Percentiles rank a stretch among this genome's conserved stretches.
Evolutionary conservation across 2,797 vertebrate species (phyloP).

Genomic region (Sebastes iracundus): DNA sequence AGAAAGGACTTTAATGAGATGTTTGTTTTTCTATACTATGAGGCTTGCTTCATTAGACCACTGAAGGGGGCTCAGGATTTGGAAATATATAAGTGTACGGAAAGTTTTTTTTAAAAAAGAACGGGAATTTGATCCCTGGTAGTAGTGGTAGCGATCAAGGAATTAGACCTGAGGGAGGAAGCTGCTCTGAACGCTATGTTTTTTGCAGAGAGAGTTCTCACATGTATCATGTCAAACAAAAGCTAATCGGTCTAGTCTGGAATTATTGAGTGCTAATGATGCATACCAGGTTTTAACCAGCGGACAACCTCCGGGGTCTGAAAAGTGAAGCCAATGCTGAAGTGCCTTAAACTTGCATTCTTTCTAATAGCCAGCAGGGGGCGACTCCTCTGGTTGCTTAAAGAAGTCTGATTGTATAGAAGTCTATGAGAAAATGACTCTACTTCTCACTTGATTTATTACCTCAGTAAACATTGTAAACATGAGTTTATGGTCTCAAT

Average conservation of each 20-base stretch:
- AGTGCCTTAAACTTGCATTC: neutral
- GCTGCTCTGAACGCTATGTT: neutral
- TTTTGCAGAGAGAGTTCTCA: neutral
- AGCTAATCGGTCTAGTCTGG: neutral
- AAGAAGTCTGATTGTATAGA: too few relatives aligned
- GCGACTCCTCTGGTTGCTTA: too few relatives aligned
- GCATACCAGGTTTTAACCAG: neutral
- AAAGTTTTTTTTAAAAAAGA: constrained; percentile 2
- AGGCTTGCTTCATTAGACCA: constrained; percentile 42
- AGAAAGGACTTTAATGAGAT: constrained; percentile 48
- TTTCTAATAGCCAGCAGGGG: too few relatives aligned
- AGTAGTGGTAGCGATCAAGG: constrained; percentile 7
- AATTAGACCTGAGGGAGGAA: constrained; percentile 19
- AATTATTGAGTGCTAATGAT: neutral
- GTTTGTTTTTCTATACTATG: constrained; percentile 36
- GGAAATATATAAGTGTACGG: constrained; percentile 45
- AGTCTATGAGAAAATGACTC: too few relatives aligned
- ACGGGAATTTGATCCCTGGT: constrained; percentile 3
- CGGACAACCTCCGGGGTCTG: too few relatives aligned
- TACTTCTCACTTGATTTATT: too few relatives aligned
- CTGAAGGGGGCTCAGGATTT: neutral
- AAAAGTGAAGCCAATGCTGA: neutral
- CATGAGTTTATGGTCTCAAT: too few relatives aligned
- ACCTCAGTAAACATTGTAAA: too few relatives aligned
- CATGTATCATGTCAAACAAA: constrained; percentile 5